Base-by-base conservation (phyloP, 2,113 vertebrate species). In the Triplophysa rosa region DNA sequence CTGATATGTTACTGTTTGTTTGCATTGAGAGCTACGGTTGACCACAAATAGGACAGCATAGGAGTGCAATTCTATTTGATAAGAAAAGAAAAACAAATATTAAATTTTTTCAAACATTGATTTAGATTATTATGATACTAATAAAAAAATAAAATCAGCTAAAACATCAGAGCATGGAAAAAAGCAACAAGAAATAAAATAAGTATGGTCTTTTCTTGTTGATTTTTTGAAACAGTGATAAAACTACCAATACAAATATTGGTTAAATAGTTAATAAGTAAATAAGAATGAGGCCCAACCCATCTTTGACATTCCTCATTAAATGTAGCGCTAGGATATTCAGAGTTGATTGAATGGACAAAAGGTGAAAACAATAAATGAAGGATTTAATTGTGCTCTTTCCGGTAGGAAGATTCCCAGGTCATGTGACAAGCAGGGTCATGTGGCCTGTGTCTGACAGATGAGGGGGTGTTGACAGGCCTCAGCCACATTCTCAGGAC, bases 391-490 rank as follows among this genome's bases (percentile, higher is more conserved):
- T 47, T 73, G 63, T 17, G 64, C 45, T 75, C 75, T 56, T 85
- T 37, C 56, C 64, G 64, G 67, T 69, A 83, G 74, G 62, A 87
- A 76, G 66, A 65, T 45, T 69, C 40, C 67, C 67, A 75, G 49
- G 77, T 81, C 81, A 63, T 82, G 83, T 81, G 83, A 84, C 81
- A 83, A 54, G 40, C 68, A 61, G 58, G 78, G 86, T 86, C 84
- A 86, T 73, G 73, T 87, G 86, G 84, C 86, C 83, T 71, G 71
- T 59, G 33, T 67, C 49, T 73, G 77, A 78, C 79, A 80, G 84
- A 87, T 87, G 84, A 87, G 83, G 81, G 83, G 63, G 84, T 87
- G 86, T 83, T 86, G 84, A 87, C 86, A 84, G 83, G 37, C 67
- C 49, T 67, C n/a, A 45, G 24, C 76, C 79, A 66, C 73, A 52